Evolutionary conservation across 2,113 vertebrate species (phyloP).

Genomic region (Chauna torquata): DNA sequence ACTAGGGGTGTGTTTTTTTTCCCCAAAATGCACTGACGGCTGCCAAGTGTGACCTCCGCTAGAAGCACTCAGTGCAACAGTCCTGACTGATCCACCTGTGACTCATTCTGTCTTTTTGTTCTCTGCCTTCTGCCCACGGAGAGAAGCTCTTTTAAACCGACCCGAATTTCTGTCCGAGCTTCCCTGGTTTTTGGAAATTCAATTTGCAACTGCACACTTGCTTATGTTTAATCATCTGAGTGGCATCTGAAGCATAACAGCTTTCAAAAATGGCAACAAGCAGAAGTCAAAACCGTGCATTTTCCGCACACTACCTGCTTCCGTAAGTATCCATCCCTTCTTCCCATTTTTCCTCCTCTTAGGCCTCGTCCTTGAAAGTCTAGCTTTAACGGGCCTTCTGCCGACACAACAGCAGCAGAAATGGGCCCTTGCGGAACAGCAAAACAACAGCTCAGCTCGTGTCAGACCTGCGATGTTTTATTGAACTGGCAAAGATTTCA

Average conservation of each 20-base stretch:
- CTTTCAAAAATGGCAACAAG: neutral
- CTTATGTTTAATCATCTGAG: neutral
- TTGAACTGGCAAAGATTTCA: conserved; percentile 21
- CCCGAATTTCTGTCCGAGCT: neutral
- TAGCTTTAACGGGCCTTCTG: neutral
- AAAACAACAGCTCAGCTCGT: neutral
- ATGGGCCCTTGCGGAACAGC: neutral
- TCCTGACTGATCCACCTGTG: neutral
- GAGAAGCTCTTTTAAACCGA: neutral
- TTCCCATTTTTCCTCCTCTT: neutral
- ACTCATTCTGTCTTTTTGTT: neutral
- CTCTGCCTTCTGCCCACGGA: neutral
- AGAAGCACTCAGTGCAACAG: neutral
- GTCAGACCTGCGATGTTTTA: conserved; percentile 33
- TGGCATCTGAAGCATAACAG: neutral
- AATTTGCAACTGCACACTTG: neutral
- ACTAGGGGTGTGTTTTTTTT: neutral
- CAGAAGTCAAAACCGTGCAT: neutral
- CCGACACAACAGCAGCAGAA: neutral
- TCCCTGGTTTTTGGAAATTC: neutral
- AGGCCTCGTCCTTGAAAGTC: neutral
- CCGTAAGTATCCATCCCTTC: neutral
- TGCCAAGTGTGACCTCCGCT: neutral
- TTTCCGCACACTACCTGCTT: neutral
- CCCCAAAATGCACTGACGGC: neutral